Evolutionary conservation across 2,888 invertebrate genomes (phyloP), one percentile per base, ranked within the genome.

Genomic region (Iselma pallidipennis): DNA sequence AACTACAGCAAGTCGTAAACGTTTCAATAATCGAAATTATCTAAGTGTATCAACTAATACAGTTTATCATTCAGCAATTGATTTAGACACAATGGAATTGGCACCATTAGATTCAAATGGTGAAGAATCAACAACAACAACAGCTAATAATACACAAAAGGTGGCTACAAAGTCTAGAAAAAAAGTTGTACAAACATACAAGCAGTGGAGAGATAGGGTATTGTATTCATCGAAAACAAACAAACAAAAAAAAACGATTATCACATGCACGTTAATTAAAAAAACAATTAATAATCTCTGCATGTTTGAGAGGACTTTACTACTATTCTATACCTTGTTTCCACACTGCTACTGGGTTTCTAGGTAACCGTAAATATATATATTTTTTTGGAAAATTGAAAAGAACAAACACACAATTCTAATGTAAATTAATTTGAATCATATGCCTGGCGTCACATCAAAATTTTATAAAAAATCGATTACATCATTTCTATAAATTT

Each of bases 161-260:
- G 84, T 85, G 81, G 82, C 84, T 83, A 83, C 79, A 77, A 81
- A 74, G 83, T 84, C 82, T 82, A 85, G n/a, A n/a, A n/a, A n/a
- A n/a, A n/a, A 83, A 80, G 82, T 83, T 81, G 69, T 73, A 68
- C 71, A 84, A 78, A 85, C 85, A 75, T 86, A 86, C 82, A 82
- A 83, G 81, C 85, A 86, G 82, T 86, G 86, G 86, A 85, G 84
- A 82, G 82, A 83, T 83, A 84, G 85, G 86, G 86, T 86, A 86
- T 80, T 74, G 71, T 68, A 57, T 64, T 66, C 42, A 33, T 7
- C 37, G 26, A 54, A 21, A 19, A 33, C 10, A 29, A 31, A 55
- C 29, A 52, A 57, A 62, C 57, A 54, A 58, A 9, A 1, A 16
- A 37, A 29, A 21, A 16, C 19, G 1, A 57, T 50, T 48, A 55